Base-by-base conservation (phyloP, 2,113 vertebrate species). In the Lophura nycthemera region DNA sequence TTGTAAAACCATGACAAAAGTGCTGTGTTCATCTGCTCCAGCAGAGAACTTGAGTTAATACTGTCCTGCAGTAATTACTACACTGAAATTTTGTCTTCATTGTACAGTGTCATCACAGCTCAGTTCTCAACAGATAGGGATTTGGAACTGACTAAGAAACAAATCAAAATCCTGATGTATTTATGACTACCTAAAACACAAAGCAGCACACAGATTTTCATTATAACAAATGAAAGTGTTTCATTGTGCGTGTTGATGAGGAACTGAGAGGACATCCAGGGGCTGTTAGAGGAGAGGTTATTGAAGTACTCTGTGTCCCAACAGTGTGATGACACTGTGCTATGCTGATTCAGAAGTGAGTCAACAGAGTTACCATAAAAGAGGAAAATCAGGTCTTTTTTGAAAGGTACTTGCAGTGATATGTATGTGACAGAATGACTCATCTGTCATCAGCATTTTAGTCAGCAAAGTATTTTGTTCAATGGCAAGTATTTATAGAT, bases 381-480 rank as follows among this genome's bases (percentile, higher is more conserved):
- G 12, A 45, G 40, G 18, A 91, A 67, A 94, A 86, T 88, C 64
- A 63, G 90, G 74, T 32, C 65, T 85, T 94, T 93, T 91, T 77
- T 43, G 40, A 92, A 85, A 85, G 43, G 82, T 45, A 66, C 43
- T 69, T 73, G 48, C 13, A 66, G 36, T 80, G 67, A 79, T 73
- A 38, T 54, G 27, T 48, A 40, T 57, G 61, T 61, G 71, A 54
- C 54, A 63, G 61, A 64, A 87, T 96, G 96, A 96, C 48, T 96
- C 85, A 95, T 92, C 27, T 13, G 27, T 54, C 87, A 95, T 13
- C 78, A 85, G 30, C 2, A 22, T 40, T 95, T 89, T 80, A 91
- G 82, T 92, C 93, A 95, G 93, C 93, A 94, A 94, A 92, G 83
- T 89, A 85, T 89, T 95, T 91, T n/a, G 30, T 75, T 96, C 90